phyloP scores from a whole-genome alignment of 1,140 invertebrate species.

The Zaprionus vittiger region DNA sequence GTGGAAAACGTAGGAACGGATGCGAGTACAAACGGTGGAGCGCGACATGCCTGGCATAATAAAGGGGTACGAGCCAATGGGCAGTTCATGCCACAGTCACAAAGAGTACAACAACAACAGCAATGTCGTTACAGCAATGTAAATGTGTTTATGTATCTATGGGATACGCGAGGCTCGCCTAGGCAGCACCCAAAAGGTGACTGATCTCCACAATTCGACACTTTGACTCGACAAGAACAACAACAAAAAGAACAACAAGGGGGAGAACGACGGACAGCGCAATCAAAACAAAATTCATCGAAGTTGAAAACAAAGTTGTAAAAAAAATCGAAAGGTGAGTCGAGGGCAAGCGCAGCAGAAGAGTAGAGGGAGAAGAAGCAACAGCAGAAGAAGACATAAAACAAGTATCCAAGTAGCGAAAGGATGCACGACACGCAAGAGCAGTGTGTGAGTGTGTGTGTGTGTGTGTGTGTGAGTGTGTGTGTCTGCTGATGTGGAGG shows the following conservation, averaged over 20 bases:
- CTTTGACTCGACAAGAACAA: slow-evolving; percentile 68
- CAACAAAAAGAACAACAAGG: slow-evolving; percentile 33
- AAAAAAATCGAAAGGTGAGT: slow-evolving; percentile 67
- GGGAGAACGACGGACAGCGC: slow-evolving; percentile 43
- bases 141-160: slow-evolving; percentile 74
- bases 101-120: background rate
- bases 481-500: slow-evolving; percentile 41
- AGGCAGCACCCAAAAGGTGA: slow-evolving; percentile 69
- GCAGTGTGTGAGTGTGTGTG: slow-evolving; percentile 3
- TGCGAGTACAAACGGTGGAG: slow-evolving; percentile 40
- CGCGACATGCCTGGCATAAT: slow-evolving; percentile 74
- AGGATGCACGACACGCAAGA: slow-evolving; percentile 56
- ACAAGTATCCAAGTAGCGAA: slow-evolving; percentile 71
- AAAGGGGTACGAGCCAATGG: slow-evolving; percentile 62
- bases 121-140: slow-evolving; percentile 48
- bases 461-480: slow-evolving; percentile 16
- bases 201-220: slow-evolving; percentile 81
- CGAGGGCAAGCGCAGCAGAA: slow-evolving; percentile 51
- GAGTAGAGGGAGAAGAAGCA: slow-evolving; percentile 2
- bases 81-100: slow-evolving; percentile 21
- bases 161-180: slow-evolving; percentile 47
- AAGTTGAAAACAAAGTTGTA: slow-evolving; percentile 75
- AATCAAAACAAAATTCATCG: slow-evolving; percentile 76
- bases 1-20: slow-evolving; percentile 58
- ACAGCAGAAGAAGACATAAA: slow-evolving; percentile 69